Evolutionary conservation across 1,140 invertebrate species (phyloP).

Genomic region (Bactericera cockerelli): DNA sequence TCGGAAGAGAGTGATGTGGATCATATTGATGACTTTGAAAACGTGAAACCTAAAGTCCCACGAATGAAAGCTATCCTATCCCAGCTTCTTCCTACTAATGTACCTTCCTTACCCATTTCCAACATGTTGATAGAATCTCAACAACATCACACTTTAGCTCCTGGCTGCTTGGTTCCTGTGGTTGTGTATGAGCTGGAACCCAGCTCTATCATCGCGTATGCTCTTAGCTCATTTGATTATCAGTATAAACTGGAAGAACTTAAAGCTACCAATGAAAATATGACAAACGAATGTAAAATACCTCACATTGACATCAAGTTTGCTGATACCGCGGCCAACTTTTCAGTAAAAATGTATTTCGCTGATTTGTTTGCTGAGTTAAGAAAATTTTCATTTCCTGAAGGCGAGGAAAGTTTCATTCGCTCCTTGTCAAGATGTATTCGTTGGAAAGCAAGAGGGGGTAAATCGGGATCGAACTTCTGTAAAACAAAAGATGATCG

Average conservation of each 20-base stretch:
- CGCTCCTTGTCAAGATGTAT: constrained; percentile 78
- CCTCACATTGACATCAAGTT: constrained; percentile 48
- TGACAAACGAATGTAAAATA: constrained; percentile 25
- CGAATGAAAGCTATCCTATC: constrained; percentile 48
- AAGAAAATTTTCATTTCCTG: constrained; percentile 49
- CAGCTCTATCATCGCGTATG: constrained; percentile 78
- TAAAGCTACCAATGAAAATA: constrained; percentile 20
- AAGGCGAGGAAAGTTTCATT: constrained; percentile 54
- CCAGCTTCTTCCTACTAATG: constrained; percentile 40
- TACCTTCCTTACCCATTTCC: background rate
- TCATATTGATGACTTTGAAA: constrained; percentile 28
- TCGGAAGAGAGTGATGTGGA: constrained; percentile 12
- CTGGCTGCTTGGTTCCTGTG: constrained; percentile 45
- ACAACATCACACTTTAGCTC: constrained; percentile 42
- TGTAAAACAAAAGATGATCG: constrained; percentile 92
- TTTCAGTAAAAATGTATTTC: constrained; percentile 71
- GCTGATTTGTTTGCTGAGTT: constrained; percentile 71
- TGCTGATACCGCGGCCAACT: constrained; percentile 52
- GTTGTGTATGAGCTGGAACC: constrained; percentile 71
- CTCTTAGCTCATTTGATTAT: constrained; percentile 56
- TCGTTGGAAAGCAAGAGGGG: constrained; percentile 85
- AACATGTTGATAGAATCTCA: constrained; percentile 23
- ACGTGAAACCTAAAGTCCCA: constrained; percentile 30
- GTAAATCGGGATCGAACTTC: constrained; percentile 92
- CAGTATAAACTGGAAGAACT: constrained; percentile 40